Conservation (phyloP, 2,113 vertebrate species). For the Crotalus helleri region DNA sequence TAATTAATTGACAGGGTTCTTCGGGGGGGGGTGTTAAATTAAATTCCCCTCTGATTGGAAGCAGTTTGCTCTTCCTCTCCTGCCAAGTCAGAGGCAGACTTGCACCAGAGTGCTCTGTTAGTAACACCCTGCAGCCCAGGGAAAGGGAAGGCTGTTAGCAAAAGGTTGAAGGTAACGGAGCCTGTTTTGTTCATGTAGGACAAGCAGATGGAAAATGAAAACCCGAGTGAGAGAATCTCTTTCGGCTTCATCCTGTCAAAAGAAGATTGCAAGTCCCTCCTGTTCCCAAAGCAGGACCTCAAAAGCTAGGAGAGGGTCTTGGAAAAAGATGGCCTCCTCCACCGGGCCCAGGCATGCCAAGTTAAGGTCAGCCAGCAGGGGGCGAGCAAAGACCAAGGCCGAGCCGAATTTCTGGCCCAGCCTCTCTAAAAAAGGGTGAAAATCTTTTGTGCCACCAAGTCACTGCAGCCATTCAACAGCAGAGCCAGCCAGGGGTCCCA, state of each 20-base stretch:
- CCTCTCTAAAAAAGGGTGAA: not conserved
- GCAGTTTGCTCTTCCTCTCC: conserved; percentile 42
- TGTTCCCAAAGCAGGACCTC: not conserved
- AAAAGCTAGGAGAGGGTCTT: not conserved
- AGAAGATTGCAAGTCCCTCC: not conserved
- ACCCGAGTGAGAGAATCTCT: not conserved
- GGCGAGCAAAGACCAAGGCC: not conserved
- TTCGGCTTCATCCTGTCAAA: not conserved
- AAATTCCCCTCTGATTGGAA: conserved; percentile 47
- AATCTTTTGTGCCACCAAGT: too few species aligned
- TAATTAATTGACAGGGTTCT: conserved; percentile 10
- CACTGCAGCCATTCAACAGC: not conserved
- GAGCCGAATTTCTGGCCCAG: rapidly evolving
- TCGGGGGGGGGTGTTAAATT: conserved; percentile 59
- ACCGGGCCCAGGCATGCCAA: not conserved
- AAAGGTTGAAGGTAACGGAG: not conserved
- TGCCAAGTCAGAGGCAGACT: conserved; percentile 45
- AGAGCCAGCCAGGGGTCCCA: not conserved
- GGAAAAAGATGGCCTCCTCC: too few species aligned
- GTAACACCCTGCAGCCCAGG: conserved; percentile 26
- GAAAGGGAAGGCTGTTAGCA: conserved; percentile 9
- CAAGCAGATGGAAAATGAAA: not conserved
- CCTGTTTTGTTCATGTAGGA: not conserved
- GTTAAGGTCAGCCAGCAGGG: not conserved
- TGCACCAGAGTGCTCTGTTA: conserved; percentile 42